A percentile compares a stretch with the other conserved stretches of the same genome.
Evolutionary conservation across 92 coral and sea anemone genomes (phyloP).

Genomic region (Scolanthus callimorphus): DNA sequence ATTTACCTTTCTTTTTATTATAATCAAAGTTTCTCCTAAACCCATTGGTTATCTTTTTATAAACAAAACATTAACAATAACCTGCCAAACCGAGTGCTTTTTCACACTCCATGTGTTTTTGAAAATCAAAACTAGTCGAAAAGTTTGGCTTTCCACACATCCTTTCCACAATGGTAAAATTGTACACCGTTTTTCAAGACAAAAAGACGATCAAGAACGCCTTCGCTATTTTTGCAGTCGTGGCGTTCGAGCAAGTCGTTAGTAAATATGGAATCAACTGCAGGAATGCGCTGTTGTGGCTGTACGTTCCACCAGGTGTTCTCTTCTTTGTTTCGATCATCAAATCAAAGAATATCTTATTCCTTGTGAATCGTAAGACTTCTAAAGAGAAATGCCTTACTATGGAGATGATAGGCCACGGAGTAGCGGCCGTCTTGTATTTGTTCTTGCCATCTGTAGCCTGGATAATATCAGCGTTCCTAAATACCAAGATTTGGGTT

Average conservation of each 20-base stretch:
- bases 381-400: slow-evolving; percentile 20
- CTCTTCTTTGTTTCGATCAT: slow-evolving; percentile 25
- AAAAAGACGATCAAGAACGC: slow-evolving; percentile 47
- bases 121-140: background rate
- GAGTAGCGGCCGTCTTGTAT: slow-evolving; percentile 21
- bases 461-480: slow-evolving; percentile 41
- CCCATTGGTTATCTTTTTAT: no score
- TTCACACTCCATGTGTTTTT: background rate
- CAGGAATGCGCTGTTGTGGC: slow-evolving; percentile 30
- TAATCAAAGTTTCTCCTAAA: no score
- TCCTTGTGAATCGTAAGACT: slow-evolving; percentile 18
- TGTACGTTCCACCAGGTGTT: slow-evolving; percentile 27
- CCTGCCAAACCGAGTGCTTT: no score
- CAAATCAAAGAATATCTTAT: slow-evolving; percentile 20
- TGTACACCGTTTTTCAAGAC: slow-evolving; percentile 43
- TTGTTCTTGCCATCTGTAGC: slow-evolving; percentile 38
- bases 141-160: background rate
- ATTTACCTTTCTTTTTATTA: no score
- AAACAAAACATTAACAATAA: no score
- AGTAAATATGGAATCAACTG: slow-evolving; percentile 37
- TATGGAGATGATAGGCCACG: slow-evolving; percentile 21
- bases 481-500: slow-evolving; percentile 49
- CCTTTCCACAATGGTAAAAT: slow-evolving; percentile 10
- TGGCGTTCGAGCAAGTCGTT: slow-evolving; percentile 40
- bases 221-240: slow-evolving; percentile 21